Percentiles rank a stretch among this genome's conserved stretches.
Evolutionary conservation across 1,140 invertebrate species (phyloP).

Genomic region (Rhizoglyphus robini): DNA sequence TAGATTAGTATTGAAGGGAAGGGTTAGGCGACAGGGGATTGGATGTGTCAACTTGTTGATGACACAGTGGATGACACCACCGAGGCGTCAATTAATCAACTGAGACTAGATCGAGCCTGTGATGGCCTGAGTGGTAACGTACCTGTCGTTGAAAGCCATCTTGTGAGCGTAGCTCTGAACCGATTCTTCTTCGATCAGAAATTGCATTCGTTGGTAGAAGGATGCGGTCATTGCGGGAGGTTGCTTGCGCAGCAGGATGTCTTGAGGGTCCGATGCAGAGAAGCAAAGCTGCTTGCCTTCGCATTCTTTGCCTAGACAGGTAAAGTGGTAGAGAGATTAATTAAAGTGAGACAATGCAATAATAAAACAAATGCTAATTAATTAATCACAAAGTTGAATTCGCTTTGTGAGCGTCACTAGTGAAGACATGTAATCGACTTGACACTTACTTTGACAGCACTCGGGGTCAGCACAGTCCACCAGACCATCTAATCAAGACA

Average conservation of each 20-base stretch:
- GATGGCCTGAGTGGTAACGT: constrained; percentile 37
- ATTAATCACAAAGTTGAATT: background rate
- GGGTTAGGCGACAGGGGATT: background rate
- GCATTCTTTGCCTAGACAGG: constrained; percentile 45
- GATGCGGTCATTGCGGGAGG: constrained; percentile 88
- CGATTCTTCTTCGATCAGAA: constrained; percentile 93
- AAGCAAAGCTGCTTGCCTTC: constrained; percentile 81
- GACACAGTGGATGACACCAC: background rate
- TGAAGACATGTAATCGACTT: background rate
- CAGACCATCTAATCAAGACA: constrained; percentile 64
- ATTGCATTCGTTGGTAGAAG: constrained; percentile 94
- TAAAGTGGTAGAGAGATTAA: constrained; percentile 5
- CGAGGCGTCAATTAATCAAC: background rate
- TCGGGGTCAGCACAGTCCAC: constrained; percentile 95
- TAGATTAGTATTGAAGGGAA: constrained; percentile 9
- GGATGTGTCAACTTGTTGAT: background rate
- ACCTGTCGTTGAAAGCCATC: constrained; percentile 96
- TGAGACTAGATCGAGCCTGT: background rate
- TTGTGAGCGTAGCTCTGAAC: constrained; percentile 94
- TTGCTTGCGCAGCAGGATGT: constrained; percentile 84
- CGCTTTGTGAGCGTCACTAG: background rate
- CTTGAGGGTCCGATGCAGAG: constrained; percentile 82
- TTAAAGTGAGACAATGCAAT: constrained; percentile 5
- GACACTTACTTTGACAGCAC: constrained; percentile 51
- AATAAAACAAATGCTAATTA: constrained; percentile 14